These are phyloP conservation scores for Drosophila testacea DNA, from an alignment of 2,888 invertebrate species.

Conservation along the genomic window DNA sequence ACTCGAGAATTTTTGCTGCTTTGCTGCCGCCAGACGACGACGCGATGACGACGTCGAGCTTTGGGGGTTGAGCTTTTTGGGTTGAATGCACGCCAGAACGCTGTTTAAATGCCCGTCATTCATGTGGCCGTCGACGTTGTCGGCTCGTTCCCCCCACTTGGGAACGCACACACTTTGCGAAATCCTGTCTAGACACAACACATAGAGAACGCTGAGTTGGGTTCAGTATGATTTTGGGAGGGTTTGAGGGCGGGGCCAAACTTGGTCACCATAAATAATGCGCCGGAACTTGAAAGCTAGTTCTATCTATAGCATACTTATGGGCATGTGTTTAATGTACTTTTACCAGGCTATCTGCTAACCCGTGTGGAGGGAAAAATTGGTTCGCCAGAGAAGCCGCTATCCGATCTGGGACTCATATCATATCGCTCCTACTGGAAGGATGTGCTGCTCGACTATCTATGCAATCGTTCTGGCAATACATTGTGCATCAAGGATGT, in stretches of 20 bases:
- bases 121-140: slow-evolving; percentile 3
- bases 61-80: slow-evolving; percentile 73
- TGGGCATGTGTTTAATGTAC: slow-evolving; percentile 56
- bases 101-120: slow-evolving; percentile 61
- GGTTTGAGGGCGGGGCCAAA: slow-evolving; percentile 65
- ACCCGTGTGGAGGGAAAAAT: slow-evolving; percentile 98
- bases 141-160: slow-evolving; percentile 26
- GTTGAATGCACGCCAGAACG: slow-evolving; percentile 83
- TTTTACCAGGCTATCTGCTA: slow-evolving; percentile 93
- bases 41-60: slow-evolving; percentile 37
- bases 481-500: slow-evolving; percentile 96
- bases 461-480: slow-evolving; percentile 95
- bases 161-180: slow-evolving; percentile 70
- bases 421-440: slow-evolving; percentile 99
- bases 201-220: slow-evolving; percentile 47
- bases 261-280: slow-evolving; percentile 80
- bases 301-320: slow-evolving; percentile 75
- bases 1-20: slow-evolving; percentile 78
- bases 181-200: slow-evolving; percentile 81
- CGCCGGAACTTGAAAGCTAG: slow-evolving; percentile 71
- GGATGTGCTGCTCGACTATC: slow-evolving; percentile 95
- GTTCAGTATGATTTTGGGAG: slow-evolving; percentile 6
- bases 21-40: slow-evolving; percentile 75
- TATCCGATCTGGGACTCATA: slow-evolving; percentile 98
- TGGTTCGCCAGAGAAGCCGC: slow-evolving; percentile 99